Evolutionary conservation across 2,888 invertebrate genomes (phyloP).

Genomic region (Aproaerema taeniolella): DNA sequence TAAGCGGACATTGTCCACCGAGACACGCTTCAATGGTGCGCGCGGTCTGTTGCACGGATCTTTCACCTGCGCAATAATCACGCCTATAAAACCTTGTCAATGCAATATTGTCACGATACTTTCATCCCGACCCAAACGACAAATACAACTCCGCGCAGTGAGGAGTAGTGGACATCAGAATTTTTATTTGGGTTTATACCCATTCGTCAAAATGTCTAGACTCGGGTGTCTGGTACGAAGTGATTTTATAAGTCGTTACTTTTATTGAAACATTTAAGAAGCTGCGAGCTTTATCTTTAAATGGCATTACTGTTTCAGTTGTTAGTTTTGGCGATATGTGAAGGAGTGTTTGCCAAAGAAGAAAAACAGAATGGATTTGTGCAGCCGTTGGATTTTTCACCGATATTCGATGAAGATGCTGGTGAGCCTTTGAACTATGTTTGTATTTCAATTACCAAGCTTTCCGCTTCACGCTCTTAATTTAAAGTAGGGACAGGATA

Average conservation of each 20-base stretch:
- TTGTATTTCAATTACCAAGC: too few relatives aligned
- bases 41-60: slow-evolving; percentile 70
- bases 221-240: slow-evolving; percentile 58
- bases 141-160: slow-evolving; percentile 54
- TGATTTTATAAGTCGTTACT: slow-evolving; percentile 6
- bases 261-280: slow-evolving; percentile 7
- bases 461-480: slow-evolving; percentile 3
- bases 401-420: slow-evolving; percentile 65
- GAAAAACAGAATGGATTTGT: slow-evolving; percentile 63
- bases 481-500: too few relatives aligned
- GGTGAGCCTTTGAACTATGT: slow-evolving; percentile 35
- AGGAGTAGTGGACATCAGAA: slow-evolving; percentile 40
- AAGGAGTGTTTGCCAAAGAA: slow-evolving; percentile 48
- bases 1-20: slow-evolving; percentile 70
- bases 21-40: slow-evolving; percentile 68
- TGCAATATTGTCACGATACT: slow-evolving; percentile 71
- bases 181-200: slow-evolving; percentile 59
- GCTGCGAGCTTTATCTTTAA: too few relatives aligned
- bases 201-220: slow-evolving; percentile 54
- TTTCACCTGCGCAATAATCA: slow-evolving; percentile 75
- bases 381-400: slow-evolving; percentile 73
- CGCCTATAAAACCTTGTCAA: slow-evolving; percentile 76
- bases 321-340: slow-evolving; percentile 59
- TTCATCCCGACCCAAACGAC: slow-evolving; percentile 67
- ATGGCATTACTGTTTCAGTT: slow-evolving; percentile 48